Evolutionary conservation across 2,797 vertebrate species (phyloP), one percentile per base, ranked within the genome.

Genomic region (Apodemus agrarius): DNA sequence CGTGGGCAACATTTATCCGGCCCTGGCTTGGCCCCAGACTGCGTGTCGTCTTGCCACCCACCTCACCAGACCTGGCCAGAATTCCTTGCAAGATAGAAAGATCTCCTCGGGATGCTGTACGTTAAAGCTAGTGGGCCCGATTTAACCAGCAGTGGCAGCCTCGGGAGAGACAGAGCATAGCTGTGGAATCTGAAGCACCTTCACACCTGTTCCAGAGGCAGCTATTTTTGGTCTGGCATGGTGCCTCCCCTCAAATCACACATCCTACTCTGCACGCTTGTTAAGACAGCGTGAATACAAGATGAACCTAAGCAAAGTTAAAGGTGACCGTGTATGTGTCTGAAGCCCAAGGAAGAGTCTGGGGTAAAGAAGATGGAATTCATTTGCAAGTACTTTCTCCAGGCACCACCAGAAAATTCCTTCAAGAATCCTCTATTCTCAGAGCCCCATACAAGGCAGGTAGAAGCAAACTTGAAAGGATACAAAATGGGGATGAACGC

Each of bases 231-330:
- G 95, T 57, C 86, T 96, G 93, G 96, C 90, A 57, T 14, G 80
- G 89, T 94, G 94, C 96, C 96, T 96, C 95, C 96, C 95, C 93
- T 93, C 92, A 72, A 90, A 91, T 96, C 96, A 95, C 93, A 86
- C 93, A 93, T 88, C 95, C 95, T 75, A 52, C 90, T 96, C 96
- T 82, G 65, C 83, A 78, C 67, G 75, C 83, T 94, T 94, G 94
- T 88, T 82, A 96, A 98, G 92, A 81, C 49, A 72, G 89, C 49
- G 90, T 85, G 89, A 91, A 96, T 87, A 92, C 2, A 34, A 91
- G 85, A 97, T 72, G 95, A 97, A 94, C 83, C 76, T 84, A 81
- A 88, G 79, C 54, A 12, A 88, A 96, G 86, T 82, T 78, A 94
- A 94, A 97, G 80, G 89, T 52, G 86, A 67, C 52, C 21, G 9